phyloP scores from a whole-genome alignment of 2,797 vertebrate species.

The Carapus acus region DNA sequence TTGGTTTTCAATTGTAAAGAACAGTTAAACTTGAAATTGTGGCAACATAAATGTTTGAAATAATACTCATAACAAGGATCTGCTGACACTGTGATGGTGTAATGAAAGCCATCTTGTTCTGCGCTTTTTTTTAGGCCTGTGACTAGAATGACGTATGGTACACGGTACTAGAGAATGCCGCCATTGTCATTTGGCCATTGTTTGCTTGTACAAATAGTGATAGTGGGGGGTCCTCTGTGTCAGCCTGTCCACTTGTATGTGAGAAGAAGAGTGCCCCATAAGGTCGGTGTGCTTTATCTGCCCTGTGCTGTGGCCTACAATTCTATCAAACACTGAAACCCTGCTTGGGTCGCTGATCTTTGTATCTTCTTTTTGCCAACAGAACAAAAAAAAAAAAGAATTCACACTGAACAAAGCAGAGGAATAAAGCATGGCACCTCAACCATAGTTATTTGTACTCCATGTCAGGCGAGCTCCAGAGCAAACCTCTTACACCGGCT shows the following conservation, averaged over 20 bases:
- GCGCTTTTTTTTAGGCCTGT: constrained; percentile 60
- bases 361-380: constrained; percentile 59
- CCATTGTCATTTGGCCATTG: constrained; percentile 67
- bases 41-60: constrained; percentile 85
- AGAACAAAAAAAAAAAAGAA: constrained; percentile 60
- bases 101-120: constrained; percentile 62
- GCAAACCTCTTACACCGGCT: constrained; percentile 50
- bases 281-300: constrained; percentile 75
- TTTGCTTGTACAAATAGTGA: constrained; percentile 66
- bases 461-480: constrained; percentile 57
- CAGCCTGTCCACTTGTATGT: constrained; percentile 61
- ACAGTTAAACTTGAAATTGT: constrained; percentile 83
- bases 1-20: constrained; percentile 97
- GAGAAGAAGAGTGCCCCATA: constrained; percentile 56
- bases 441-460: constrained; percentile 53
- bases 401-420: constrained; percentile 64
- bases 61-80: constrained; percentile 71
- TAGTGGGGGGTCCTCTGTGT: constrained; percentile 62
- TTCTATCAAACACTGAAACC: constrained; percentile 58
- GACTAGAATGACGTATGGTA: constrained; percentile 69
- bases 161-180: constrained; percentile 72
- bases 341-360: constrained; percentile 57
- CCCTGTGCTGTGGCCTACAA: constrained; percentile 69
- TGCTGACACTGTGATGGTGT: constrained; percentile 67
- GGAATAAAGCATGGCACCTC: constrained; percentile 70